phyloP scores from a whole-genome alignment of 1,140 invertebrate genomes.

The Neelides sp. region DNA sequence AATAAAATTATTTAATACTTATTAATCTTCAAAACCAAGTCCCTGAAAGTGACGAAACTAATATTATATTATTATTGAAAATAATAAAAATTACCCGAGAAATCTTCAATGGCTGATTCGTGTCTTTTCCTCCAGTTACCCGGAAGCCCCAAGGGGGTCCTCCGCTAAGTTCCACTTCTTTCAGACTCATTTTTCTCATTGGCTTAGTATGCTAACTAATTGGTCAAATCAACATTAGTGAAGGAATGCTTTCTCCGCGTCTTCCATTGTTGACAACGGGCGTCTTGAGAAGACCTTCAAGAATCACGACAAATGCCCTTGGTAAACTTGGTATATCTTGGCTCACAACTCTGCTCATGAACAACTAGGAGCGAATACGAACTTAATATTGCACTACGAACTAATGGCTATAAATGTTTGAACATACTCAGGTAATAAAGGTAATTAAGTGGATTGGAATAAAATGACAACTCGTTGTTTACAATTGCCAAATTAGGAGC shows the following conservation, averaged over 20 bases:
- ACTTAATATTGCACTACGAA: too few species aligned
- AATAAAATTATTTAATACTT: slow-evolving; percentile 1
- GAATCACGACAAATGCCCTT: too few species aligned
- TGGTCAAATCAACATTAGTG: not conserved
- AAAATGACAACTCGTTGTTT: too few species aligned
- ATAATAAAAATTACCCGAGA: slow-evolving; percentile 54
- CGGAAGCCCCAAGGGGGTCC: slow-evolving; percentile 78
- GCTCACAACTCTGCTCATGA: too few species aligned
- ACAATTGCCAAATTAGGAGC: too few species aligned
- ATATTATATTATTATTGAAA: slow-evolving; percentile 1
- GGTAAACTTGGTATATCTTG: too few species aligned
- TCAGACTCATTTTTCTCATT: slow-evolving; percentile 43
- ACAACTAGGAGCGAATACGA: too few species aligned
- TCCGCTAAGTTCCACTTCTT: slow-evolving; percentile 58
- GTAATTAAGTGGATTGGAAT: too few species aligned
- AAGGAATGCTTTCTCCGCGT: not conserved
- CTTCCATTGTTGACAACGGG: not conserved
- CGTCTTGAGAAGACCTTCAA: too few species aligned
- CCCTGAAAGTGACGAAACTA: too few species aligned
- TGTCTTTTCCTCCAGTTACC: slow-evolving; percentile 64
- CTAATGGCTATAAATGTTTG: too few species aligned
- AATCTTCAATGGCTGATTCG: slow-evolving; percentile 57
- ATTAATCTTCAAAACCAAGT: slow-evolving; percentile 2
- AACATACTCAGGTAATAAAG: too few species aligned
- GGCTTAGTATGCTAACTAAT: not conserved